Evolutionary conservation across 2,113 vertebrate genomes (phyloP).

Genomic region (Asarcornis scutulata): DNA sequence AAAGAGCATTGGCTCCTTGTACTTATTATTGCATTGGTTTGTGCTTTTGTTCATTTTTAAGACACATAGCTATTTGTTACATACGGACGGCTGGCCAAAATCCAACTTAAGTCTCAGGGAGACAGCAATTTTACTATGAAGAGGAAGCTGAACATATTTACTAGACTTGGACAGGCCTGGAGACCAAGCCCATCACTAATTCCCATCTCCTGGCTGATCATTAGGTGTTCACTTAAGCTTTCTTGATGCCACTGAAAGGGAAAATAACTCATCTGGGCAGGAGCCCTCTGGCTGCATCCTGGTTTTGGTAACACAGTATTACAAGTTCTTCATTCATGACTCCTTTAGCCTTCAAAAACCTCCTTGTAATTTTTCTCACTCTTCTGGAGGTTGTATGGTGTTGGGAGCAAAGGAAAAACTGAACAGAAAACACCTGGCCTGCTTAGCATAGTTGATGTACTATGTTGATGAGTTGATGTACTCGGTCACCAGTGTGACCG

Average conservation of each 20-base stretch:
- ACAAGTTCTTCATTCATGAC: background rate
- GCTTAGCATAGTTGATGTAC: background rate
- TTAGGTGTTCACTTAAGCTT: background rate
- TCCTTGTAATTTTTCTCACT: background rate
- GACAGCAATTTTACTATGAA: background rate
- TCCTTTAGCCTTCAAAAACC: background rate
- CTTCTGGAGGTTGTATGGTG: background rate
- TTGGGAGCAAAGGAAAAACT: background rate
- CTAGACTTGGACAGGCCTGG: background rate
- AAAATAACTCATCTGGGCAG: background rate
- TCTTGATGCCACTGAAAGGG: background rate
- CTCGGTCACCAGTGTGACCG: too few species aligned
- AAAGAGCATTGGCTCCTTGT: background rate
- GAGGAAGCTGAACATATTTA: background rate
- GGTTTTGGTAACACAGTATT: fast-evolving
- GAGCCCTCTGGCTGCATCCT: background rate
- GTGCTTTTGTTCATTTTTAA: background rate
- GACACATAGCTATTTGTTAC: background rate
- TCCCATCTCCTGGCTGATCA: background rate
- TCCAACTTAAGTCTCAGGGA: background rate
- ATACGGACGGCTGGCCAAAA: background rate
- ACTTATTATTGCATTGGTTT: background rate
- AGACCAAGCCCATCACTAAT: background rate
- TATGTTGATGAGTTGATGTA: too few species aligned
- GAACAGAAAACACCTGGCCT: background rate